Percentiles rank a stretch among this genome's conserved stretches.
phyloP scores from a whole-genome alignment of 1,140 invertebrate species.

The Akabosia matsudoensis region DNA sequence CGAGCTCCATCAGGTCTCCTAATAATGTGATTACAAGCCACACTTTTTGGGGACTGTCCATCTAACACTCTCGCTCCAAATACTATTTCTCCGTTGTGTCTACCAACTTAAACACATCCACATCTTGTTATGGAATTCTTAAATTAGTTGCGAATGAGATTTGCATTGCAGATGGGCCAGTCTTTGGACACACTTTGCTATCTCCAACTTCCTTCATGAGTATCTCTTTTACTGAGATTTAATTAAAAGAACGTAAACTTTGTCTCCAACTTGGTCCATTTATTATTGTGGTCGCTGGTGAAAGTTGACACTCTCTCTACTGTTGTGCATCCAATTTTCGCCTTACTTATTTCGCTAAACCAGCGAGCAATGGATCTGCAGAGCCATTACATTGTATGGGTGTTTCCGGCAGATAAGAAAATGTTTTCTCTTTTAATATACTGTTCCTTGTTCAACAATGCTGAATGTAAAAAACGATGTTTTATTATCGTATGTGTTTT shows the following conservation, averaged over 20 bases:
- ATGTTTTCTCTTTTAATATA: conserved; percentile 1
- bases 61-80: too few relatives aligned
- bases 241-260: conserved; percentile 21
- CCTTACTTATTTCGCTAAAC: background rate
- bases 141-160: conserved; percentile 24
- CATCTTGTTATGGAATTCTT: background rate
- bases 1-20: too few relatives aligned
- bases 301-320: conserved; percentile 16
- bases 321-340: background rate
- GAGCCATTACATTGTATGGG: conserved; percentile 11
- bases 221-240: conserved; percentile 1
- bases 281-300: background rate
- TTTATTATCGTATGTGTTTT: too few relatives aligned
- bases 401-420: conserved; percentile 22
- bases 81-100: too few relatives aligned
- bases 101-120: too few relatives aligned
- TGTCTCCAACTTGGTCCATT: conserved; percentile 19
- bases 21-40: too few relatives aligned
- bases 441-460: too few relatives aligned
- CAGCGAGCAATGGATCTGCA: background rate
- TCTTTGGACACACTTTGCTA: background rate
- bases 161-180: conserved; percentile 13
- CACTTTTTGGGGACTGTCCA: too few relatives aligned
- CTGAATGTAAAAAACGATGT: too few relatives aligned
- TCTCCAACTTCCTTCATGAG: conserved; percentile 13